Evolutionary conservation across 2,797 vertebrate genomes (phyloP), one percentile per base, ranked within the genome.

Genomic region (Pseudomugil tenellus): DNA sequence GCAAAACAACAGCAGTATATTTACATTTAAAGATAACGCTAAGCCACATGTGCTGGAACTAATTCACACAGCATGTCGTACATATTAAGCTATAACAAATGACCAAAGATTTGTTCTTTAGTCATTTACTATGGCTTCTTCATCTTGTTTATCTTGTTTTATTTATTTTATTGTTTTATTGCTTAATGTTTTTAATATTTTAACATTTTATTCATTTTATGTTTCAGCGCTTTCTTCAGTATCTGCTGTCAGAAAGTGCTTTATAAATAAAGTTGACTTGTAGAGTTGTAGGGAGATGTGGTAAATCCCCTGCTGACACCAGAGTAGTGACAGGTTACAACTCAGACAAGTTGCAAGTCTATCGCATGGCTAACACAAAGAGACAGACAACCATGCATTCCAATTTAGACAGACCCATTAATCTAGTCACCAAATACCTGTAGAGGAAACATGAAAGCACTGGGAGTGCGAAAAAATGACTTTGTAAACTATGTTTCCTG

Each of bases 21-120:
- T 80, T 81, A 67, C 63, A 67, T 80, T 70, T 71, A 72, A 39
- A 72, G 79, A 60, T 64, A 54, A 78, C 62, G 58, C 46, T 7
- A 17, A 34, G 48, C 29, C 58, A 57, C 64, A 48, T 28, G 23
- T 8, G 37, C 25, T 14, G 56, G 49, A 76, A 25, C 13, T 52
- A 26, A 43, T 51, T 49, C 48, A 25, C 25, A 58, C 41, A 34
- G 26, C 26, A 43, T 41, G 52, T 39, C 13, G 53, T 26, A 14
- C 16, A 6, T 61, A 64, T 71, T 69, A 64, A 72, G 79, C 59
- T 66, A 62, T 61, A 71, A 75, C 51, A 53, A 64, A 76, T 39
- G 13, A 53, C 23, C 7, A 2, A 6, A 54, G 41, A 63, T 70
- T 28, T 51, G 48, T 25, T 7, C 13, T 25, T 28, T 23, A 14